These are phyloP conservation scores for Riptortus pedestris DNA, from an alignment of 1,140 invertebrate species.

Conservation along the genomic window DNA sequence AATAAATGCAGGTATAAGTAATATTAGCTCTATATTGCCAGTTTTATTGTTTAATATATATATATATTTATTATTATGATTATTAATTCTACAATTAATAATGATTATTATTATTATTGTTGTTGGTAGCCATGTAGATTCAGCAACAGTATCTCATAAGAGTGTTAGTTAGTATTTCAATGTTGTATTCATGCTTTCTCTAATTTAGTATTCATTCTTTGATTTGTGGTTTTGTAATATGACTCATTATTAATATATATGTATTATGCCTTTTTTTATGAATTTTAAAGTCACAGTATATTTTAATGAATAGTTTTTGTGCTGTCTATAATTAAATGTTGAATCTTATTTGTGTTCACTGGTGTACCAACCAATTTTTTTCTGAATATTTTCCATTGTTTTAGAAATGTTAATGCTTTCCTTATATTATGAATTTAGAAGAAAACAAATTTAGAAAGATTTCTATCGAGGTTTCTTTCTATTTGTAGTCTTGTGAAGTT, in stretches of 20 bases:
- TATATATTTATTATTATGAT: conserved; percentile 31
- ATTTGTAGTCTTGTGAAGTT: too few species aligned
- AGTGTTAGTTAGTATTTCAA: conserved; percentile 30
- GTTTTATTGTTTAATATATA: conserved; percentile 29
- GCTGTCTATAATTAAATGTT: too few species aligned
- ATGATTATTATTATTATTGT: conserved; percentile 30
- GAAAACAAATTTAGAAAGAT: too few species aligned
- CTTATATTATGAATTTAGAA: too few species aligned
- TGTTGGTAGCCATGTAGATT: conserved; percentile 29
- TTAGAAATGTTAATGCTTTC: too few species aligned
- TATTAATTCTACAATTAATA: conserved; percentile 17
- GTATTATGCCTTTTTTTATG: too few species aligned
- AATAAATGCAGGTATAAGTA: not conserved
- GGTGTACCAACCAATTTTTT: too few species aligned
- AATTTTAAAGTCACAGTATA: too few species aligned
- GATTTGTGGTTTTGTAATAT: conserved; percentile 16
- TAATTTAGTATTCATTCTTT: conserved; percentile 24
- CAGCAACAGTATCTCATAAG: conserved; percentile 29
- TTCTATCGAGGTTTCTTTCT: too few species aligned
- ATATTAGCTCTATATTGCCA: conserved; percentile 22
- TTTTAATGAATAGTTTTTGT: too few species aligned
- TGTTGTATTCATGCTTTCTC: conserved; percentile 28
- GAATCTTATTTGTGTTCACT: too few species aligned
- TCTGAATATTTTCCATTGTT: too few species aligned
- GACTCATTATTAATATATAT: not conserved